Percentiles rank a stretch among this genome's conserved stretches.
Conservation (phyloP, 30 jellyfish, hydroid and myxozoan genomes). For the Cassiopea andromeda region DNA sequence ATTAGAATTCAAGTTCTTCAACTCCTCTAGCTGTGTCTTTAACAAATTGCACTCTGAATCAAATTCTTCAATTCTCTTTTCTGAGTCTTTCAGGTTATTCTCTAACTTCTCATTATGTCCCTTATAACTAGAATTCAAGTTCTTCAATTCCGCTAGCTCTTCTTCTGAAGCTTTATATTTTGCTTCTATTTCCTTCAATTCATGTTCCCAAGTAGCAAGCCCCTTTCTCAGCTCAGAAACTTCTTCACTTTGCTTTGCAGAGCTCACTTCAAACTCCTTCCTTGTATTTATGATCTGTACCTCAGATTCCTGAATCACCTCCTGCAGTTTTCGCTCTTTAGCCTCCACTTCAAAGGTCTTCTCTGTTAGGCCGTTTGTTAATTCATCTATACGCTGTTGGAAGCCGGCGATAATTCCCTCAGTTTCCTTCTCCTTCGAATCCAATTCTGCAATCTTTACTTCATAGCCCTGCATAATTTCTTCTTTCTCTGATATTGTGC, state of each 20-base stretch:
- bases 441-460: slow-evolving; percentile 38
- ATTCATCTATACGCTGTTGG: slow-evolving; percentile 54
- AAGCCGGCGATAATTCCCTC: slow-evolving; percentile 58
- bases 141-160: slow-evolving; percentile 42
- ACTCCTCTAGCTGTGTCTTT: slow-evolving; percentile 33
- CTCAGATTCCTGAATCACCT: slow-evolving; percentile 41
- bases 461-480: slow-evolving; percentile 42
- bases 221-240: slow-evolving; percentile 58
- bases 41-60: slow-evolving; percentile 5
- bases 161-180: slow-evolving; percentile 64
- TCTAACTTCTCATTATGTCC: slow-evolving; percentile 53
- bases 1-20: slow-evolving; percentile 46
- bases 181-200: slow-evolving; percentile 45
- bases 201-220: slow-evolving; percentile 66
- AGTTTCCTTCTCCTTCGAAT: slow-evolving; percentile 50
- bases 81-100: slow-evolving; percentile 43
- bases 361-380: slow-evolving; percentile 46
- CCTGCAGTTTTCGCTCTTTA: slow-evolving; percentile 48
- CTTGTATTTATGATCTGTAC: slow-evolving; percentile 26
- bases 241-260: slow-evolving; percentile 47
- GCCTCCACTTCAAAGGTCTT: slow-evolving; percentile 43
- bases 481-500: slow-evolving; percentile 76
- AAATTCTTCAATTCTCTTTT: slow-evolving; percentile 11
- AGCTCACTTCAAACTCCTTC: slow-evolving; percentile 24
- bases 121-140: slow-evolving; percentile 47